These are phyloP conservation scores for Neoscelio sp. DNA, from an alignment of 2,888 invertebrate genomes.

Conservation along the genomic window DNA sequence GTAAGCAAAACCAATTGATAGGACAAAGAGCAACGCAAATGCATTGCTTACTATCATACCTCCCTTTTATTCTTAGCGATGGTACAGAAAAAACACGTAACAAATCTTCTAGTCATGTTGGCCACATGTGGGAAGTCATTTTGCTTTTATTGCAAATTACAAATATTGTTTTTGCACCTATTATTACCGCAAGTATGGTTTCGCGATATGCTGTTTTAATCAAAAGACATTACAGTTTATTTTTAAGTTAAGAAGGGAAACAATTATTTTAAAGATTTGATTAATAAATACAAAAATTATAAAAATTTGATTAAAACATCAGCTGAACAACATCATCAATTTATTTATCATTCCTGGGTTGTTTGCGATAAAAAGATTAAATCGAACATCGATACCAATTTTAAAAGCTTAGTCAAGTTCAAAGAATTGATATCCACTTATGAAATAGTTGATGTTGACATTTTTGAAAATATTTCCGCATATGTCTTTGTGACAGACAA, in stretches of 20 bases:
- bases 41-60: slow-evolving; percentile 50
- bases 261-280: slow-evolving; percentile 58
- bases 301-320: slow-evolving; percentile 48
- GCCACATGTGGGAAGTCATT: slow-evolving; percentile 39
- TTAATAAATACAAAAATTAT: slow-evolving; percentile 40
- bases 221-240: neutral
- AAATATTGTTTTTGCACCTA: slow-evolving; percentile 40
- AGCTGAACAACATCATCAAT: slow-evolving; percentile 48
- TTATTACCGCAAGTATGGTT: slow-evolving; percentile 17
- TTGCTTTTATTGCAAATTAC: slow-evolving; percentile 45
- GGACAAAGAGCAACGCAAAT: slow-evolving; percentile 66
- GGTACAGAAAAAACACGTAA: slow-evolving; percentile 7
- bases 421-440: too few species aligned
- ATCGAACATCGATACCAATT: too few species aligned
- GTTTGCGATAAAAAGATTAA: too few species aligned
- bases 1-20: slow-evolving; percentile 53
- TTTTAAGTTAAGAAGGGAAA: slow-evolving; percentile 40
- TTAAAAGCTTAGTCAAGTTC: too few species aligned
- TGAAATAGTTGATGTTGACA: too few species aligned
- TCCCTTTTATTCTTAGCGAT: slow-evolving; percentile 39
- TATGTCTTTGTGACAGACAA: too few species aligned
- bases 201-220: neutral
- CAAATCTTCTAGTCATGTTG: neutral
- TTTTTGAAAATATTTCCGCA: too few species aligned
- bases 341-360: too few species aligned